Base-by-base conservation (phyloP, 2,888 invertebrate genomes). In the Pecten maximus region DNA sequence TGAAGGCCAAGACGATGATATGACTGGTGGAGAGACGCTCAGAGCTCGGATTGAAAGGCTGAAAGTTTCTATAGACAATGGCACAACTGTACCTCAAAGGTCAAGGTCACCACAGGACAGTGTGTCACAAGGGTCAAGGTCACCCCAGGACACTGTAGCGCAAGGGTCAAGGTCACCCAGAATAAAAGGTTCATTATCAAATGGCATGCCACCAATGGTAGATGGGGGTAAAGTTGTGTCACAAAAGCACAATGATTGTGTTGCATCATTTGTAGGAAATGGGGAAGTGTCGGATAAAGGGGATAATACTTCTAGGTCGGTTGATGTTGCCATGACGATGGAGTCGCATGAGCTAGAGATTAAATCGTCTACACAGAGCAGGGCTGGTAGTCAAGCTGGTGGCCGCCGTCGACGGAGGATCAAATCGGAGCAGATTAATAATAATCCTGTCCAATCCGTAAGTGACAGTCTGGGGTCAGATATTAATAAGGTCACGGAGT, bases 131-230 rank as follows among this genome's bases (percentile, higher is more conserved):
- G 74, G 74, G 74, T 10, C 74, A 74, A 8, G 28, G 74, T 28
- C 74, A 35, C 74, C 74, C 1, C 74, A 74, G 74, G 74, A 74
- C 35, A 74, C 19, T 74, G 74, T 35, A 0, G 10, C 74, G 35
- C 74, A 74, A 35, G 28, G 74, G 28, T 74, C 74, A 74, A 74
- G 74, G 74, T 74, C 74, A 74, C 74, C 74, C 6, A 74, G 35
- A 23, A 74, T 35, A 6, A 74, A 35, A 74, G 28, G 74, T 16
- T 16, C 74, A 0, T 28, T 74, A 74, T 35, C 74, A 35, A 74
- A 74, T 10, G 74, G 74, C 6, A 10, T 74, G 35, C 23, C 74
- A 35, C 35, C 4, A 74, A 8, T 15, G 2, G 8, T 74, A 35
- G 74, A 74, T 74, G 35, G 10, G 4, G 74, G 16, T 35, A 74